phyloP scores from a whole-genome alignment of 2,888 invertebrate genomes.

The Chrysotoxum bicinctum region DNA sequence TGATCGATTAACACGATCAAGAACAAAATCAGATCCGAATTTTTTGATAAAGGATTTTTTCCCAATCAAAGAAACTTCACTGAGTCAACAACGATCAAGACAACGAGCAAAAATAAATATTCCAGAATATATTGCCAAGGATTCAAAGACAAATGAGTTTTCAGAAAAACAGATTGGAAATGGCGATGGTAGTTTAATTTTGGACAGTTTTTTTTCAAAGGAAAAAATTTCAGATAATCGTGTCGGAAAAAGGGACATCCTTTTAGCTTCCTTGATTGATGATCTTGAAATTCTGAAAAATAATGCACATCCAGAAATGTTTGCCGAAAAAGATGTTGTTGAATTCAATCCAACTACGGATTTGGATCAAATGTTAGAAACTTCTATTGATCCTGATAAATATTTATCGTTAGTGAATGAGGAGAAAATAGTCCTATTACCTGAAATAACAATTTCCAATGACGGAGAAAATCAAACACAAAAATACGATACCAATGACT shows the following conservation, averaged over 20 bases:
- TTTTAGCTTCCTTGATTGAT: background rate
- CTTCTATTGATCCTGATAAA: background rate
- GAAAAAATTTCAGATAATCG: background rate
- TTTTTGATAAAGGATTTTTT: background rate
- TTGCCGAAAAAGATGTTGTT: background rate
- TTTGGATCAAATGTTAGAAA: background rate
- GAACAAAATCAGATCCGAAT: background rate
- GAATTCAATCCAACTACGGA: background rate
- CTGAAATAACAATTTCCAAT: background rate
- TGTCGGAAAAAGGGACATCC: background rate
- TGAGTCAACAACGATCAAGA: background rate
- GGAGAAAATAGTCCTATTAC: background rate
- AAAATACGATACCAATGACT: background rate
- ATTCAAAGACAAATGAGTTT: too few species aligned
- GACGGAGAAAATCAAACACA: too few species aligned
- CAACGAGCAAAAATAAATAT: background rate
- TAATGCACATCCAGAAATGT: background rate
- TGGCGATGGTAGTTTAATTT: background rate
- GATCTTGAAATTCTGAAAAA: background rate
- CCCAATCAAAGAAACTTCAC: background rate
- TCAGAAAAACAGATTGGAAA: too few species aligned
- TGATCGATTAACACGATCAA: constrained; percentile 14
- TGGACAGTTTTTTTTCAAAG: background rate
- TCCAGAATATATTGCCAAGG: background rate
- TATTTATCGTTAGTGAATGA: background rate